A percentile compares a stretch with the other conserved stretches of the same genome.
These are phyloP conservation scores for Numenius arquata DNA, from an alignment of 2,113 vertebrate genomes.

Conservation along the genomic window DNA sequence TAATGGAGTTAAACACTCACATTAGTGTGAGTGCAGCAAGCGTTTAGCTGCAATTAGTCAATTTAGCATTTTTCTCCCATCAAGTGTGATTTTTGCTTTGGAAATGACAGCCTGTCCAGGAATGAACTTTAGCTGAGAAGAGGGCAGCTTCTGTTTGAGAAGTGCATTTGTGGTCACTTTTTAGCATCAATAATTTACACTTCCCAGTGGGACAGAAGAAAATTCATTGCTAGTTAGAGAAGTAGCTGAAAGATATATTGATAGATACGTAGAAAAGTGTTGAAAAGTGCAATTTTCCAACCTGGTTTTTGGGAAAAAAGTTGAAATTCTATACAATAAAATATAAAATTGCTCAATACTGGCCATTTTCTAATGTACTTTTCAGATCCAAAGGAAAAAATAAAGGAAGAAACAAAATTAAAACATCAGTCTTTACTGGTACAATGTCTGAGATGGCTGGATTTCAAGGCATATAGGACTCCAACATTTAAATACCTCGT, in stretches of 20 bases:
- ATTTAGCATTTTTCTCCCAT: background rate
- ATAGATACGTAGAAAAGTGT: background rate
- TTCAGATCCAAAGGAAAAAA: background rate
- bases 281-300: background rate
- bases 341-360: background rate
- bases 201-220: background rate
- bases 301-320: background rate
- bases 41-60: background rate
- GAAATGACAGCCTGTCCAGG: background rate
- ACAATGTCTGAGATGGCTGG: background rate
- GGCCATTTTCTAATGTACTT: background rate
- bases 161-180: background rate
- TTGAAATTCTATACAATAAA: background rate
- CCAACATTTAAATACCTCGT: background rate
- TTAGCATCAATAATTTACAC: background rate
- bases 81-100: background rate
- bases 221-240: background rate
- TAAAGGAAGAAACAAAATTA: background rate
- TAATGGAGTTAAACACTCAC: background rate
- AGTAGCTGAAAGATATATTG: background rate
- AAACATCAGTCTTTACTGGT: background rate
- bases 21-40: background rate
- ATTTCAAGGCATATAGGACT: background rate
- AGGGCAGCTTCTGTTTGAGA: background rate
- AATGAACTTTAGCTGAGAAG: conserved; percentile 14